Evolutionary conservation across 2,113 vertebrate species (phyloP), one percentile per base, ranked within the genome.

Genomic region (Mastomys natalensis): DNA sequence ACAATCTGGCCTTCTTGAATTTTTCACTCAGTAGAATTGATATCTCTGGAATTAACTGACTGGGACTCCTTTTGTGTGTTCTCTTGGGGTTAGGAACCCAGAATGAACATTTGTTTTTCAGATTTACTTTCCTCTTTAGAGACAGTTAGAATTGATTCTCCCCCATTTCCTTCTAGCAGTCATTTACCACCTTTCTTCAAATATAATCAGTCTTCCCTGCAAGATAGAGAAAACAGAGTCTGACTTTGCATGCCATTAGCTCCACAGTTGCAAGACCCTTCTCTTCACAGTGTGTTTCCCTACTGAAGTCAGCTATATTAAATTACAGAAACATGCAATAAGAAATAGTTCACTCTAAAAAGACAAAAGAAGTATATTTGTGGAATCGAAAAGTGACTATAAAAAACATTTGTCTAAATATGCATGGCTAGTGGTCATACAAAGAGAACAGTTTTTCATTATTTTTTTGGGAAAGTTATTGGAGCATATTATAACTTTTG

Each of bases 161-260:
- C 24, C 12, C 3, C 68, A 91, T 89, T 93, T 91, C 80, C 93
- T 88, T 77, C 70, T 29, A 85, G 91, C 62, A 90, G 87, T 94
- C 58, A 96, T 96, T 95, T 95, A 95, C 87, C 89, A 91, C 31
- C 82, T 96, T 96, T 96, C 51, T 96, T 95, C 48, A 96, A 95
- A 97, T 96, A 96, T 93, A 94, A 97, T 97, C 95, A 90, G 64
- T 93, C 91, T 97, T 96, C 87, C 91, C 64, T 96, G 90, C 37
- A 97, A 96, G 74, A 77, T 7, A 81, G 70, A 90, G 92, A 95
- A 97, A 97, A 95, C 64, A 96, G 93, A 90, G 89, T 80, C n/a
- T 43, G 45, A 80, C 7, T 86, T 73, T 95, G 72, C 87, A 73
- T 92, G 55, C 26, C 58, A 88, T 94, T 96, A 96, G 95, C 93